Conservation (phyloP, 53 echinoderm and acorn worm species). For the Astropecten irregularis region DNA sequence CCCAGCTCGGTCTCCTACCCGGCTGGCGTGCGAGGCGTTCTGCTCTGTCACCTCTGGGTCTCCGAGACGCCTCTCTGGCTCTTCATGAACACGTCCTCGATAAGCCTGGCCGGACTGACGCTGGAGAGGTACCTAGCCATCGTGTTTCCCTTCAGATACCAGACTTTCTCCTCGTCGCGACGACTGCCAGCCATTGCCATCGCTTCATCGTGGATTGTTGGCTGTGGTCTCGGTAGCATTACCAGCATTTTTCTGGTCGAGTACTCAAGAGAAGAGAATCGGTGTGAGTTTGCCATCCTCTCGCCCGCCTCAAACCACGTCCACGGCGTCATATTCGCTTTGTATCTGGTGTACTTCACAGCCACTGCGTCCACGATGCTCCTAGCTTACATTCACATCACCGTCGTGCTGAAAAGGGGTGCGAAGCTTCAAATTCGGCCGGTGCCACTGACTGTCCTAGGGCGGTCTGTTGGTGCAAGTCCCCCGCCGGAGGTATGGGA, state of each 20-base stretch:
- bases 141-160: constrained; percentile 74
- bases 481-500: background rate
- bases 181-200: constrained; percentile 47
- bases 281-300: background rate
- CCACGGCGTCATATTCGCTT: constrained; percentile 66
- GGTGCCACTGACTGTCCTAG: too few species aligned
- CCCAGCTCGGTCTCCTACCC: constrained; percentile 18
- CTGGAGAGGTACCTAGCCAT: constrained; percentile 81
- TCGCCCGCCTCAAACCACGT: constrained; percentile 25
- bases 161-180: constrained; percentile 30
- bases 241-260: constrained; percentile 48
- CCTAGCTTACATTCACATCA: constrained; percentile 60
- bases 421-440: background rate
- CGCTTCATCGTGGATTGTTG: constrained; percentile 65
- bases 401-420: constrained; percentile 56
- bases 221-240: constrained; percentile 3
- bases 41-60: constrained; percentile 78
- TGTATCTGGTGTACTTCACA: constrained; percentile 63
- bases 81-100: constrained; percentile 75
- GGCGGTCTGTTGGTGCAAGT: background rate
- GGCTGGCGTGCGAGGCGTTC: constrained; percentile 29
- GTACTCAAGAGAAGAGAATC: background rate
- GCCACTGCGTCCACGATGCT: constrained; percentile 63
- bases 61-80: constrained; percentile 70
- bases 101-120: constrained; percentile 75